Percentiles rank a stretch among this genome's conserved stretches.
Conservation (phyloP, 2,113 vertebrate species). For the Montifringilla adamsi region DNA sequence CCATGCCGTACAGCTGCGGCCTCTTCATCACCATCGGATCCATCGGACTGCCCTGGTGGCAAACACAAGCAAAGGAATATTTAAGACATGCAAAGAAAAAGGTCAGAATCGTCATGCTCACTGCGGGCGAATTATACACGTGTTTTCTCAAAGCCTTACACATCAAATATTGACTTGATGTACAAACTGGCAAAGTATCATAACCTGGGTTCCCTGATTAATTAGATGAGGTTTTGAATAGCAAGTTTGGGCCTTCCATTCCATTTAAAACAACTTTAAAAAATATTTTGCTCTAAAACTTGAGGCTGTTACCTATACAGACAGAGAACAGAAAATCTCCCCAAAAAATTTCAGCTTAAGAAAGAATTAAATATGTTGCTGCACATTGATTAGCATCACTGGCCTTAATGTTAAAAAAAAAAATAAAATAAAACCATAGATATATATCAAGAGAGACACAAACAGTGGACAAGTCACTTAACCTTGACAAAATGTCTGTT, state of each 20-base stretch:
- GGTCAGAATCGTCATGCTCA: not conserved
- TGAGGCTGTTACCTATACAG: not conserved
- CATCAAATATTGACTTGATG: not conserved
- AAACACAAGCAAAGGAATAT: constrained; percentile 1
- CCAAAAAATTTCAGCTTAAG: not conserved
- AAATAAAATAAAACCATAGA: not conserved
- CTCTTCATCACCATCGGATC: constrained; percentile 98
- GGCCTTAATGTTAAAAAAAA: not conserved
- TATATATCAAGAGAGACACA: not conserved
- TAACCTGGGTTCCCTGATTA: not conserved
- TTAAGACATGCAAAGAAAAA: not conserved
- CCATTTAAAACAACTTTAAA: not conserved
- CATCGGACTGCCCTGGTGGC: constrained; percentile 87
- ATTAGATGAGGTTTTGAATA: not conserved
- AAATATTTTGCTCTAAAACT: not conserved
- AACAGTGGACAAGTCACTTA: not conserved
- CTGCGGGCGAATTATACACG: fast-evolving
- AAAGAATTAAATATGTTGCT: not conserved
- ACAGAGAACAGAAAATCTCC: not conserved
- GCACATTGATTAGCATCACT: not conserved
- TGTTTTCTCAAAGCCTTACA: not conserved
- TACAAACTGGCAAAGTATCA: not conserved
- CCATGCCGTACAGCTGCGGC: constrained; percentile 91
- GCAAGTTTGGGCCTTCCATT: not conserved
- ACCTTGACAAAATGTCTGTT: not conserved